These are phyloP conservation scores for Perca fluviatilis DNA, from an alignment of 2,113 vertebrate genomes.

Conservation along the genomic window DNA sequence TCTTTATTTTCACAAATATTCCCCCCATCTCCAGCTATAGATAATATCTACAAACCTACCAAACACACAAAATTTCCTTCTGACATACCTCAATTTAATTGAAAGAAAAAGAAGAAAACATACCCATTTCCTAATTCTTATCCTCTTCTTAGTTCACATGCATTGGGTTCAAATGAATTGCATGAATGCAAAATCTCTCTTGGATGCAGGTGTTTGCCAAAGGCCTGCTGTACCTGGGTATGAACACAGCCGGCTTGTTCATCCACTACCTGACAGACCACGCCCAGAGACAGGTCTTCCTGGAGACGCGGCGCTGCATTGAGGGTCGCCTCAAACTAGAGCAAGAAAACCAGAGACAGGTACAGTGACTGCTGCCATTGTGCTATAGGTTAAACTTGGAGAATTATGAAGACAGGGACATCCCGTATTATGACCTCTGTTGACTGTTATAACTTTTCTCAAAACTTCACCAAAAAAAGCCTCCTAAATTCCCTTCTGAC, in stretches of 20 bases:
- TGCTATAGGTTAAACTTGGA: background rate
- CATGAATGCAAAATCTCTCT: background rate
- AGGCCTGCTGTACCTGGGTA: slow-evolving; percentile 92
- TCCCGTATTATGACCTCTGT: too few species aligned
- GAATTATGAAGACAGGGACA: background rate
- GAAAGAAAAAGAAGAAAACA: background rate
- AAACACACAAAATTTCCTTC: background rate
- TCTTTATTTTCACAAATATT: background rate
- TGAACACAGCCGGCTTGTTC: slow-evolving; percentile 97
- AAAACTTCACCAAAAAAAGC: background rate
- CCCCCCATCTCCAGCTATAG: background rate
- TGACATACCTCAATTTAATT: background rate
- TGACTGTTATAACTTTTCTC: background rate
- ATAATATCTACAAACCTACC: background rate
- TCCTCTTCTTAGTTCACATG: background rate
- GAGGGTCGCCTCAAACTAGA: slow-evolving; percentile 94
- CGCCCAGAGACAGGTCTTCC: slow-evolving; percentile 94
- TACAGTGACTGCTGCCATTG: slow-evolving; percentile 56
- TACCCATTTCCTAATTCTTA: background rate
- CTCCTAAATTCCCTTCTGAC: background rate
- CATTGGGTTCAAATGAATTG: background rate
- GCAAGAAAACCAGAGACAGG: slow-evolving; percentile 97
- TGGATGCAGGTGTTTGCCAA: slow-evolving; percentile 89
- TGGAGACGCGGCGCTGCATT: slow-evolving; percentile 95
- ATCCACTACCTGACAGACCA: slow-evolving; percentile 96